These are phyloP conservation scores for Archocentrus centrarchus DNA, from an alignment of 2,113 vertebrate species.

Conservation along the genomic window DNA sequence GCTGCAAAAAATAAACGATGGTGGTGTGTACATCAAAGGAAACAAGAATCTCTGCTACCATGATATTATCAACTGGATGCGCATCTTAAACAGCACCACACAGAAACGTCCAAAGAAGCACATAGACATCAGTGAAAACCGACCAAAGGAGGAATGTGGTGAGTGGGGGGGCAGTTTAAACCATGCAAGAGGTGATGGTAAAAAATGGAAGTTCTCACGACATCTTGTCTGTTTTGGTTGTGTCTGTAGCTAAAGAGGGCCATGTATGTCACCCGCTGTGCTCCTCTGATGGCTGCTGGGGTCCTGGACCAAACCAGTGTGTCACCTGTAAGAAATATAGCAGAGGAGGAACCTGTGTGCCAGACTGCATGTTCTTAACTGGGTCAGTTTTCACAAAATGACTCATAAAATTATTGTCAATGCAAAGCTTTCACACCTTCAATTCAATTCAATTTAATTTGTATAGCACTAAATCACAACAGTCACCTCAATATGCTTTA, in stretches of 20 bases:
- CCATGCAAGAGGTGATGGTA: not conserved
- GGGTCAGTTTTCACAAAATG: conserved; percentile 81
- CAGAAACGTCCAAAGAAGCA: conserved; percentile 65
- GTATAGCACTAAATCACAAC: no score
- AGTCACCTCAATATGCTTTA: no score
- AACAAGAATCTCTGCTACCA: conserved; percentile 91
- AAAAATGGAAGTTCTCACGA: not conserved
- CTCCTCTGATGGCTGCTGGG: conserved; percentile 91
- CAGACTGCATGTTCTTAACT: conserved; percentile 85
- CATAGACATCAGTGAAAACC: conserved; percentile 82
- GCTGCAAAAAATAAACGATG: conserved; percentile 87
- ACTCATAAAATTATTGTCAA: not conserved
- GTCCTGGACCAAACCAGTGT: conserved; percentile 88
- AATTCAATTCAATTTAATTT: no score
- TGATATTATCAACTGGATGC: conserved; percentile 87
- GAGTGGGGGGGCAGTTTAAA: conserved; percentile 40
- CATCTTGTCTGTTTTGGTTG: not conserved
- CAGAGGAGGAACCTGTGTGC: conserved; percentile 85
- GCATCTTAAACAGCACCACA: conserved; percentile 70
- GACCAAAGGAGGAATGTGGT: conserved; percentile 80
- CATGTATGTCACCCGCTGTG: conserved; percentile 88
- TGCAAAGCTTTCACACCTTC: not conserved
- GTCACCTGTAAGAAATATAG: conserved; percentile 88
- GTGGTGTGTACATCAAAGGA: conserved; percentile 87
- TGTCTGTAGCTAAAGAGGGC: conserved; percentile 78